These are phyloP conservation scores for Struthidea cinerea DNA, from an alignment of 2,113 vertebrate genomes.

Conservation along the genomic window DNA sequence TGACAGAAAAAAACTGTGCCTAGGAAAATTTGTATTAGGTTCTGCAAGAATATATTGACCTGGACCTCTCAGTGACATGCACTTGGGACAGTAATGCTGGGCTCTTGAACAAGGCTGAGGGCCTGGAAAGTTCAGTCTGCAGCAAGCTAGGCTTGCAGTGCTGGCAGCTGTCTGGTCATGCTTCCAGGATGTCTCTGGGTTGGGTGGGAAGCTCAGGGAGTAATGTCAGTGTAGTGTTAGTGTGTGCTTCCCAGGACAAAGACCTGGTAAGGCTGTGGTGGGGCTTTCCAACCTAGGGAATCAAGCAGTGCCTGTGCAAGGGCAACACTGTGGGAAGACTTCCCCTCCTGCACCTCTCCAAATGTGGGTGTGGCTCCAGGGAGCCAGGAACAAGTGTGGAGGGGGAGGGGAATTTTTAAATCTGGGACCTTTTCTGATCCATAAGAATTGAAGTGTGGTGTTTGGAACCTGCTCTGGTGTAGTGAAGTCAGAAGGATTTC, in stretches of 20 bases:
- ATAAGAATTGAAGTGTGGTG: background rate
- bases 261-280: background rate
- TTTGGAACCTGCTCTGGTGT: background rate
- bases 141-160: background rate
- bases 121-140: background rate
- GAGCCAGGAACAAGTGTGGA: rapidly evolving
- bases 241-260: background rate
- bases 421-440: background rate
- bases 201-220: background rate
- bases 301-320: background rate
- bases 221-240: no score
- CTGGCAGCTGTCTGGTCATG: background rate
- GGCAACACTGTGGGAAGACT: background rate
- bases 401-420: background rate
- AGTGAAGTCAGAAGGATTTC: background rate
- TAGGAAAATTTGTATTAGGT: background rate
- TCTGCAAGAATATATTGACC: background rate
- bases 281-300: background rate
- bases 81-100: background rate
- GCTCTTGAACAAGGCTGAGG: background rate
- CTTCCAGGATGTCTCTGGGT: background rate
- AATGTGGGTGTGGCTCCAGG: rapidly evolving
- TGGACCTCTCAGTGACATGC: background rate
- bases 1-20: background rate
- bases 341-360: background rate